Conservation (phyloP, 2,888 invertebrate genomes). For the Philhelius pedissequus region DNA sequence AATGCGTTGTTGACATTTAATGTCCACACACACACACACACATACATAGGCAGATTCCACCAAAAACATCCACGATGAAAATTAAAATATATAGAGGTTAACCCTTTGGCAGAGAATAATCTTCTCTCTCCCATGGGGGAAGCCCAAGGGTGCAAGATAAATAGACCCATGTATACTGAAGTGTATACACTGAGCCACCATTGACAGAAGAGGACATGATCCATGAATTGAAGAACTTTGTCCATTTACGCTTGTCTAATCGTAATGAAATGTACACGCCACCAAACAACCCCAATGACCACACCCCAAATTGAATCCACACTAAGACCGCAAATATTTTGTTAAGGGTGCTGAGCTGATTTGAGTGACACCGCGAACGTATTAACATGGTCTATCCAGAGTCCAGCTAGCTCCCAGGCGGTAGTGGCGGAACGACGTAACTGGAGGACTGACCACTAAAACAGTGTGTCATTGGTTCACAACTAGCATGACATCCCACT, state of each 20-base stretch:
- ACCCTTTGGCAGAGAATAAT: not conserved
- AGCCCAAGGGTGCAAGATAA: constrained; percentile 4
- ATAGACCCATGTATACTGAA: not conserved
- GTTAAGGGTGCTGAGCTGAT: constrained; percentile 65
- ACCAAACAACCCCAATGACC: constrained; percentile 41
- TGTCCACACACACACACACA: constrained; percentile 35
- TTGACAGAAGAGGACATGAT: not conserved
- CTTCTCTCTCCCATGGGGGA: not conserved
- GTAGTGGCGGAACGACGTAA: no score
- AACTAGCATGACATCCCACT: constrained; percentile 13
- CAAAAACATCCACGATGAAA: constrained; percentile 20
- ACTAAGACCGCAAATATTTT: constrained; percentile 63
- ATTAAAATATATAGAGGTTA: constrained; percentile 34
- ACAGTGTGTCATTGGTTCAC: not conserved
- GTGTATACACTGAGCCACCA: not conserved
- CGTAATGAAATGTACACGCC: constrained; percentile 61
- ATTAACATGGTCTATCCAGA: constrained; percentile 31
- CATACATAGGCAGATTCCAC: not conserved
- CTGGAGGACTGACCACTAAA: constrained; percentile 6
- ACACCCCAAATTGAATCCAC: constrained; percentile 66
- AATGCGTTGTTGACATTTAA: constrained; percentile 66
- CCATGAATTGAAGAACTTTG: constrained; percentile 18
- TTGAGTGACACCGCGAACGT: constrained; percentile 61
- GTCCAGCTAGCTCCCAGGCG: not conserved
- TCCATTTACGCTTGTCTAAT: constrained; percentile 40